phyloP scores from a whole-genome alignment of 2,888 invertebrate species.

The Caenorhabditis afra region DNA sequence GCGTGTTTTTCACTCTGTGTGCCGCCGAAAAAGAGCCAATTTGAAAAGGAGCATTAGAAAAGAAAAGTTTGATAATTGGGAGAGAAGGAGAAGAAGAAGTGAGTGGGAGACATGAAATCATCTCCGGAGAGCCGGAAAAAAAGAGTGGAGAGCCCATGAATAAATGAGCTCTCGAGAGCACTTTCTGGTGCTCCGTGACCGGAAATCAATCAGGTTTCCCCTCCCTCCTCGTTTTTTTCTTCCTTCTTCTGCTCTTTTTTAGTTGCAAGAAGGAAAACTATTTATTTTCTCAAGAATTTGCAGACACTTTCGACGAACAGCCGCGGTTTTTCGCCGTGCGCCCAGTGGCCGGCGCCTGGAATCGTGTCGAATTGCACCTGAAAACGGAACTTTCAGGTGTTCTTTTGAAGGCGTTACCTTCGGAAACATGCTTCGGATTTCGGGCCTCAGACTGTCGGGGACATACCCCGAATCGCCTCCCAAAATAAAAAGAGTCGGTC shows the following conservation, averaged over 20 bases:
- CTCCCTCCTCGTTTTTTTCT: neutral
- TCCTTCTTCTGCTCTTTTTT: neutral
- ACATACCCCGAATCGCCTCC: constrained; percentile 90
- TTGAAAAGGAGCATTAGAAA: too few species aligned
- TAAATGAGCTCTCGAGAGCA: neutral
- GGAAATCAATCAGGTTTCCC: constrained; percentile 7
- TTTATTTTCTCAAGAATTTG: constrained; percentile 84
- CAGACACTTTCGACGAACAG: constrained; percentile 86
- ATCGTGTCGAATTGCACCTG: constrained; percentile 86
- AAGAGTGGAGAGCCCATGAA: neutral
- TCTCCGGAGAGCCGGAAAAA: neutral
- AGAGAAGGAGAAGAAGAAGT: too few species aligned
- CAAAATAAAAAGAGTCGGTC: constrained; percentile 89
- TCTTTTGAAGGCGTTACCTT: too few species aligned
- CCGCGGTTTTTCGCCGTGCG: constrained; percentile 92
- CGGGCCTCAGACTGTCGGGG: constrained; percentile 73
- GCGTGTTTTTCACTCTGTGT: neutral
- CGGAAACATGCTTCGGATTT: constrained; percentile 69
- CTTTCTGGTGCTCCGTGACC: constrained; percentile 1
- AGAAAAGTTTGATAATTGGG: too few species aligned
- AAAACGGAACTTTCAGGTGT: neutral
- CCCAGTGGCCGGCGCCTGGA: constrained; percentile 92
- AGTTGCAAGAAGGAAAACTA: too few species aligned
- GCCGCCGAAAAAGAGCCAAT: neutral
- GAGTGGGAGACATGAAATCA: neutral